phyloP scores from a whole-genome alignment of 2,888 invertebrate genomes.

The Paralinhomoeus sp. region DNA sequence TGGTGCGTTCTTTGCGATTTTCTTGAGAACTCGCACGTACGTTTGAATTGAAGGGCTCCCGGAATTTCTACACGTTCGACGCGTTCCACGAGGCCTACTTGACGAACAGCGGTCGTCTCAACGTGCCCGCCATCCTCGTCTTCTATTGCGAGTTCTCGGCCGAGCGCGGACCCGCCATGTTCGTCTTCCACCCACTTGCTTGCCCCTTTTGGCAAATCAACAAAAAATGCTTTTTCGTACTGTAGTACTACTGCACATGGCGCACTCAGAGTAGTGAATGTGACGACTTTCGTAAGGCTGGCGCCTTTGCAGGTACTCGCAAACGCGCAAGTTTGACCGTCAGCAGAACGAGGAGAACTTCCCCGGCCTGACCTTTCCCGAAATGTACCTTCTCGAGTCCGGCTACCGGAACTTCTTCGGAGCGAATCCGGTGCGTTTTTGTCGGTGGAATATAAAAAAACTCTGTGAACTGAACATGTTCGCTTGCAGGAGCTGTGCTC shows the following conservation, averaged over 20 bases:
- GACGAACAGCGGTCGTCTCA: too few species aligned
- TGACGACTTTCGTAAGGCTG: too few species aligned
- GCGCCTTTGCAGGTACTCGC: too few species aligned
- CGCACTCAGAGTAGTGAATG: too few species aligned
- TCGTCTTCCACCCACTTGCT: too few species aligned
- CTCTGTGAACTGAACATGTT: too few species aligned
- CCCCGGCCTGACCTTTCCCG: conserved; percentile 63
- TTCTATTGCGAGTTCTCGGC: conserved; percentile 94
- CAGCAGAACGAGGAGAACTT: conserved; percentile 43
- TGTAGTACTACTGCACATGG: too few species aligned
- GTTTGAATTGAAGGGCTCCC: not conserved
- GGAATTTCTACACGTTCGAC: not conserved
- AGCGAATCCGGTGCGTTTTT: conserved; percentile 7
- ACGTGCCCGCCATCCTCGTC: conserved; percentile 38
- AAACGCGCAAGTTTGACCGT: conserved; percentile 38
- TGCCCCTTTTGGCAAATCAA: too few species aligned
- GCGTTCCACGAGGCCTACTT: too few species aligned
- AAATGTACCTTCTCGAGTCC: conserved; percentile 68
- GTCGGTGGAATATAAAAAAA: too few species aligned
- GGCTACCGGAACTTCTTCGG: conserved; percentile 64
- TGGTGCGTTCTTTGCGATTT: conserved; percentile 10
- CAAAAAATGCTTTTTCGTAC: too few species aligned
- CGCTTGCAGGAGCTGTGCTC: conserved; percentile 39
- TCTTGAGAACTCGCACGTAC: too few species aligned
- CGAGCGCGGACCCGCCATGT: conserved; percentile 73